These are phyloP conservation scores for Seriola dumerili DNA, from an alignment of 2,113 vertebrate genomes.

Conservation along the genomic window DNA sequence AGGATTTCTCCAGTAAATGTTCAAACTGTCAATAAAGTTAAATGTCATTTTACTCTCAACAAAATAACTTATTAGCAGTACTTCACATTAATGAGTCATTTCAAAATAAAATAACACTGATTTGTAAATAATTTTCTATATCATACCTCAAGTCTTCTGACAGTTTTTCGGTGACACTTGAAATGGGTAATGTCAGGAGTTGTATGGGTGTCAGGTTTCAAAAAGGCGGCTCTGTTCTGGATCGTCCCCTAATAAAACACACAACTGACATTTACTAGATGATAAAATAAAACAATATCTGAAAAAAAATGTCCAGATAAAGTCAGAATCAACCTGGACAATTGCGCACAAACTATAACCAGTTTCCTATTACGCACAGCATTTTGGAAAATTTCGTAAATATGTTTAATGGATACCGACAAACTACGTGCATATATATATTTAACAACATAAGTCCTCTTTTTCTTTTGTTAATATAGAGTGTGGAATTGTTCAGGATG, in stretches of 20 bases:
- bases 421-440: background rate
- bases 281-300: conserved; percentile 24
- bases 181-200: conserved; percentile 87
- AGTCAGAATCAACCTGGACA: background rate
- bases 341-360: conserved; percentile 10
- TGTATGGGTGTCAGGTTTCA: conserved; percentile 84
- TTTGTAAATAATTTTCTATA: conserved; percentile 35
- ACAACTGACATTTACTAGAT: conserved; percentile 63
- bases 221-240: conserved; percentile 80
- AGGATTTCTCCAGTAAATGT: conserved; percentile 37
- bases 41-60: background rate
- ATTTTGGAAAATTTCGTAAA: background rate
- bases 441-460: background rate
- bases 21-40: conserved; percentile 1
- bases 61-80: background rate
- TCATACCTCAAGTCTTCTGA: conserved; percentile 91
- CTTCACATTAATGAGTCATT: background rate
- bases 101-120: background rate
- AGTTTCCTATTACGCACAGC: background rate
- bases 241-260: conserved; percentile 82
- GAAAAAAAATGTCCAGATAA: background rate
- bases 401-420: background rate
- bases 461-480: conserved; percentile 6
- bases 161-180: conserved; percentile 89
- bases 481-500: background rate